phyloP scores from a whole-genome alignment of 2,113 vertebrate genomes.

The Chrysemys picta region DNA sequence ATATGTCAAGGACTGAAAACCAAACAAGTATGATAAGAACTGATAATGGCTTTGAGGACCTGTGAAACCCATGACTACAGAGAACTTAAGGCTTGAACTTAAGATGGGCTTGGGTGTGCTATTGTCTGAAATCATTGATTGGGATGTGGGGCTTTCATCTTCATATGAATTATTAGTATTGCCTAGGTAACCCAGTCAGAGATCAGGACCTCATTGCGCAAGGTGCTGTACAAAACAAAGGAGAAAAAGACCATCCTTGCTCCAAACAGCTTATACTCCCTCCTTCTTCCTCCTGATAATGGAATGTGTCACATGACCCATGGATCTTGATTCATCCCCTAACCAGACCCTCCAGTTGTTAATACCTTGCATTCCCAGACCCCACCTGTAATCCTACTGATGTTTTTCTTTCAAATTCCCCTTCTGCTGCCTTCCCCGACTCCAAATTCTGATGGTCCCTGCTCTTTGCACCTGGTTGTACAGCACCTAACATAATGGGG shows the following conservation, averaged over 20 bases:
- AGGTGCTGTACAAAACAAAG: background rate
- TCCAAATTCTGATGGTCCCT: background rate
- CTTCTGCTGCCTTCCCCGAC: background rate
- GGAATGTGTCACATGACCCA: fast-evolving
- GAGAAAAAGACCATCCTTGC: background rate
- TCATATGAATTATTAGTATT: background rate
- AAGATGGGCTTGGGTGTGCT: background rate
- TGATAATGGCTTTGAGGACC: background rate
- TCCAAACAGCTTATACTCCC: background rate
- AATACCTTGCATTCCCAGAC: background rate
- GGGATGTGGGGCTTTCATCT: background rate
- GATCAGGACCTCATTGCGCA: background rate
- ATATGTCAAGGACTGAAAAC: background rate
- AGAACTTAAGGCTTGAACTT: background rate
- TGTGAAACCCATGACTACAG: background rate
- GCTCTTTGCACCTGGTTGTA: background rate
- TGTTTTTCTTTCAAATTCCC: background rate
- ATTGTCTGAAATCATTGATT: background rate
- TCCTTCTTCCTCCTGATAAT: background rate
- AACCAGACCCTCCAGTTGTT: background rate
- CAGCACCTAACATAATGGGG: background rate
- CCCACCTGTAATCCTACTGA: background rate
- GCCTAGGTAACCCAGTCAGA: background rate
- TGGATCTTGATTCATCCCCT: background rate
- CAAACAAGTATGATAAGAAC: background rate